phyloP scores from a whole-genome alignment of 1,140 invertebrate genomes.

The Drosophila pachea region DNA sequence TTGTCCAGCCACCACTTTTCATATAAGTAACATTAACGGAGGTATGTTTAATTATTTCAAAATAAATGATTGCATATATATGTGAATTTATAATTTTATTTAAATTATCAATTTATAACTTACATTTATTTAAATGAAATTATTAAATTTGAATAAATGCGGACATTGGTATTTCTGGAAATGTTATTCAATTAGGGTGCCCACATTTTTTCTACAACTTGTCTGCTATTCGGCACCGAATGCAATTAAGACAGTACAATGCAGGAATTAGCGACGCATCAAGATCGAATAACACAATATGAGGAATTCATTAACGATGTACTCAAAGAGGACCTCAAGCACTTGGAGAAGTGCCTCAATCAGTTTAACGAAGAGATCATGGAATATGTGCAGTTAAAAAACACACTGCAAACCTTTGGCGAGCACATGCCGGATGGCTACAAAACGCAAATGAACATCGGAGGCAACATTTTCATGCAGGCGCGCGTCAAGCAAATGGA shows the following conservation, averaged over 20 bases:
- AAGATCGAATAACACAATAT: constrained; percentile 70
- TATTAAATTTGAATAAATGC: too few relatives aligned
- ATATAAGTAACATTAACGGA: not conserved
- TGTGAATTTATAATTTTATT: not conserved
- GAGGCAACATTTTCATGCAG: constrained; percentile 87
- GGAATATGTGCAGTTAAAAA: constrained; percentile 87
- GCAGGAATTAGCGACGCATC: constrained; percentile 16
- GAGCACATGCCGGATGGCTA: constrained; percentile 81
- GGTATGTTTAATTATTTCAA: not conserved
- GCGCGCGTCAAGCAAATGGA: constrained; percentile 84
- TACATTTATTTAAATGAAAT: too few relatives aligned
- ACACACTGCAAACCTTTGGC: constrained; percentile 82
- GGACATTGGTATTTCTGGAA: not conserved
- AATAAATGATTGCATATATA: too few relatives aligned
- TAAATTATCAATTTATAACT: not conserved
- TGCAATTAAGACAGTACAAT: constrained; percentile 19
- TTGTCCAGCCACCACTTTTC: constrained; percentile 18
- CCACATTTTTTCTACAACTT: not conserved
- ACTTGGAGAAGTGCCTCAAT: constrained; percentile 82
- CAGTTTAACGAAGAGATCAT: constrained; percentile 84
- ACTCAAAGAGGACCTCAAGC: constrained; percentile 83
- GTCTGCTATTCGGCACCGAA: not conserved
- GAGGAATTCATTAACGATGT: constrained; percentile 85
- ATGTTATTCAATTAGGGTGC: constrained; percentile 3
- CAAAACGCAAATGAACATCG: constrained; percentile 88